A percentile compares a stretch with the other conserved stretches of the same genome.
Evolutionary conservation across 2,113 vertebrate species (phyloP).

Genomic region (Sebastes schlegelii): DNA sequence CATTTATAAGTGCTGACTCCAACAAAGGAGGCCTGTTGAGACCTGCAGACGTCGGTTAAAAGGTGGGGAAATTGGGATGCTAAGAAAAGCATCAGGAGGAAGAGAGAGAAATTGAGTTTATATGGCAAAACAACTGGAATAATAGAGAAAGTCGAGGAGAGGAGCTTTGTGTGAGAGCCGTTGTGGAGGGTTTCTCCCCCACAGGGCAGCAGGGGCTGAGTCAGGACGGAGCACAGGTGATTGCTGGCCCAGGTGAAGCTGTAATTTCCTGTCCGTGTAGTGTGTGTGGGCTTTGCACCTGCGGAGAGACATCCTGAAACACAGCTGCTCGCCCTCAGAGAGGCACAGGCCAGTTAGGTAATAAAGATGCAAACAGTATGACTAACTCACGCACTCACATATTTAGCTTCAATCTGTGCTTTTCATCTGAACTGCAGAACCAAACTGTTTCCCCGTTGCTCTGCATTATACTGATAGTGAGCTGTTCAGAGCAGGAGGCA

Average conservation of each 20-base stretch:
- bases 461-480: slow-evolving; percentile 8
- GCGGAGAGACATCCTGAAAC: slow-evolving; percentile 79
- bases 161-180: slow-evolving; percentile 29
- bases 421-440: slow-evolving; percentile 39
- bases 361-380: slow-evolving; percentile 48
- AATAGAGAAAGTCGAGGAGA: slow-evolving; percentile 2
- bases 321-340: slow-evolving; percentile 76
- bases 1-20: slow-evolving; percentile 47
- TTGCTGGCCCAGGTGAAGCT: slow-evolving; percentile 81
- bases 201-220: slow-evolving; percentile 62
- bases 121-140: slow-evolving; percentile 38
- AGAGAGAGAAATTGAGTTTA: neutral
- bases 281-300: slow-evolving; percentile 76
- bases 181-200: slow-evolving; percentile 49
- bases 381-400: slow-evolving; percentile 33
- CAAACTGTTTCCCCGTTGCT: slow-evolving; percentile 15
- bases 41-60: slow-evolving; percentile 35
- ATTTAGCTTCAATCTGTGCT: slow-evolving; percentile 36
- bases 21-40: slow-evolving; percentile 41
- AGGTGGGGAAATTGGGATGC: slow-evolving; percentile 19
- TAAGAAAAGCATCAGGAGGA: slow-evolving; percentile 36
- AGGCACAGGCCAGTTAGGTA: slow-evolving; percentile 39
- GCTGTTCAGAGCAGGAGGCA: slow-evolving; percentile 29
- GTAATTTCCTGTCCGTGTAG: slow-evolving; percentile 81
- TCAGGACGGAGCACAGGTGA: slow-evolving; percentile 79